phyloP scores from a whole-genome alignment of 2,113 vertebrate genomes.

The Thalassarche chlororhynchos region DNA sequence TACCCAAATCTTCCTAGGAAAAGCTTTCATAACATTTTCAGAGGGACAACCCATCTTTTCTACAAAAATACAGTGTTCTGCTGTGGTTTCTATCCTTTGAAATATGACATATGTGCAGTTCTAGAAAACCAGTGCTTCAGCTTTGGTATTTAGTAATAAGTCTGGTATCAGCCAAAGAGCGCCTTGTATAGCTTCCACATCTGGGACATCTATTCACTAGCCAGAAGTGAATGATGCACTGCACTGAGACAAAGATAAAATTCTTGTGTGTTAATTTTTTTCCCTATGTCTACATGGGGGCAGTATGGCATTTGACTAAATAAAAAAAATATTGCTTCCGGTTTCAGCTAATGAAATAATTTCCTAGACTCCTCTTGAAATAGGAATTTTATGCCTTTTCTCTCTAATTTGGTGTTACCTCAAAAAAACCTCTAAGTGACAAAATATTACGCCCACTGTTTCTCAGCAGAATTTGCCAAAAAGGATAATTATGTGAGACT shows the following conservation, averaged over 20 bases:
- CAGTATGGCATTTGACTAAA: background rate
- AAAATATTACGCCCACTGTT: constrained; percentile 12
- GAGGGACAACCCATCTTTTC: background rate
- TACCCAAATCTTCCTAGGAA: background rate
- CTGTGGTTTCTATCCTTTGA: background rate
- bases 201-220: background rate
- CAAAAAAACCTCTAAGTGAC: background rate
- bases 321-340: background rate
- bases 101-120: background rate
- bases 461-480: background rate
- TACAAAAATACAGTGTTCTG: background rate
- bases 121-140: background rate
- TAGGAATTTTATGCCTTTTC: background rate
- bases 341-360: background rate
- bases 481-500: background rate
- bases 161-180: background rate
- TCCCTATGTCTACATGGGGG: background rate
- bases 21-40: background rate
- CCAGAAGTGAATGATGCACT: background rate
- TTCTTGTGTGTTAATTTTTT: background rate
- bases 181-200: background rate
- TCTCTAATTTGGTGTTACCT: background rate
- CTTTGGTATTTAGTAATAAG: background rate
- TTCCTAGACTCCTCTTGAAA: background rate
- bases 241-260: background rate